Base-by-base conservation (phyloP, 2,888 invertebrate genomes). In the Saturnia pavonia region DNA sequence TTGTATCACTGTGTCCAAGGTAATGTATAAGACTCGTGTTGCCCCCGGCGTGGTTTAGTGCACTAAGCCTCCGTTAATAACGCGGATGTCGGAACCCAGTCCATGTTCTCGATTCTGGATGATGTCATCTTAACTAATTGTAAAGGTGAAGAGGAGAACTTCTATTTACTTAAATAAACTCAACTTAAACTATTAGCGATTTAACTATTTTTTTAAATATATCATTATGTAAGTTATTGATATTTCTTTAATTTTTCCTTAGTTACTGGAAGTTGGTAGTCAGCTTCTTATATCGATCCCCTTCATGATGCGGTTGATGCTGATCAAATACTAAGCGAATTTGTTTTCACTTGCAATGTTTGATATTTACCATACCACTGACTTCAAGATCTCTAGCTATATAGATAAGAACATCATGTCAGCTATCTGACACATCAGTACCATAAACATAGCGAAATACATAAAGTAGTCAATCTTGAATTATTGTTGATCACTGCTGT, bases 31-130 rank as follows among this genome's bases (percentile, higher is more conserved):
- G 74, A 73, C 73, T 82, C 73, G 77, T 78, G 78, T 73, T 74
- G 82, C 87, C 84, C 76, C 77, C 74, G 84, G 87, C 84, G 79
- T 75, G 77, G 78, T 78, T 74, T 75, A 73, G 78, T 67, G 74
- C 75, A 77, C 78, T 80, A 80, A 81, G 80, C 81, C 78, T 77
- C 82, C 82, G 82, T 85, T 88, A 88, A 88, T 88, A 88, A 86
- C 82, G 87, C 85, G 87, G 85, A 86, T 86, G 85, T 79, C 79
- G 80, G 83, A 82, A 80, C 83, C 81, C 83, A 87, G 84, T 83
- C 82, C 79, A 75, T 77, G 80, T 80, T 45, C n/a, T 69, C 40
- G 16, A 48, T 63, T 1, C 57, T 60, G 57, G 25, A 27, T 60
- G 25, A 27, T 60, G 25, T 12, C 27, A 60, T 25, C 27, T 60